Conservation (phyloP, 2,888 invertebrate genomes). For the Slavum lentiscoides region DNA sequence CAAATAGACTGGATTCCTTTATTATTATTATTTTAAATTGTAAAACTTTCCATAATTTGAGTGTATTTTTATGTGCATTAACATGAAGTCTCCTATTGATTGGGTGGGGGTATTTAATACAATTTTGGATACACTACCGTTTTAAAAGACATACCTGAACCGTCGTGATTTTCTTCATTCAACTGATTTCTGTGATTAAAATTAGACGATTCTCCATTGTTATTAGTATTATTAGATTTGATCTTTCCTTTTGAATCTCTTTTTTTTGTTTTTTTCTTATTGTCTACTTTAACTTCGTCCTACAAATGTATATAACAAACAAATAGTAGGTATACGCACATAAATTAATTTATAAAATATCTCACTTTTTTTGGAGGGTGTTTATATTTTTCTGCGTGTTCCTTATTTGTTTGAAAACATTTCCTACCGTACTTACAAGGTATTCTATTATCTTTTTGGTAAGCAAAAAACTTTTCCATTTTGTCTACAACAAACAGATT, state of each 20-base stretch:
- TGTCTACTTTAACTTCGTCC: conserved; percentile 20
- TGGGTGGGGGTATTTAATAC: neutral
- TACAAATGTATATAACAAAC: neutral
- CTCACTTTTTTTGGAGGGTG: conserved; percentile 67
- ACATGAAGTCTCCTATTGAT: neutral
- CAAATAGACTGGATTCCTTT: too few relatives aligned
- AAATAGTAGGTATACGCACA: neutral
- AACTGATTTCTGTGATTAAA: neutral
- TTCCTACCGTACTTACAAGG: conserved; percentile 76
- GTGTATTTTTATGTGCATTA: too few relatives aligned
- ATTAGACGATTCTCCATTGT: conserved; percentile 38
- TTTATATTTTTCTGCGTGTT: conserved; percentile 74
- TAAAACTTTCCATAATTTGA: too few relatives aligned
- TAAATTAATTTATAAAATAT: conserved; percentile 1
- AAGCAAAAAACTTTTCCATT: conserved; percentile 53
- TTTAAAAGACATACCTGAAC: neutral
- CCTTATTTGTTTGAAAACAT: conserved; percentile 81
- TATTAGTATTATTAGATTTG: conserved; percentile 19
- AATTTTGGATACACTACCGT: neutral
- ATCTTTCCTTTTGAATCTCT: conserved; percentile 11
- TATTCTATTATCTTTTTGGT: conserved; percentile 61
- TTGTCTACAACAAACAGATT: neutral
- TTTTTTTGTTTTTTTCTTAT: conserved; percentile 37
- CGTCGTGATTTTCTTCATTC: neutral
- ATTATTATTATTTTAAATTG: too few relatives aligned